phyloP scores from a whole-genome alignment of 2,888 invertebrate species.

The Harpalus rufipes region DNA sequence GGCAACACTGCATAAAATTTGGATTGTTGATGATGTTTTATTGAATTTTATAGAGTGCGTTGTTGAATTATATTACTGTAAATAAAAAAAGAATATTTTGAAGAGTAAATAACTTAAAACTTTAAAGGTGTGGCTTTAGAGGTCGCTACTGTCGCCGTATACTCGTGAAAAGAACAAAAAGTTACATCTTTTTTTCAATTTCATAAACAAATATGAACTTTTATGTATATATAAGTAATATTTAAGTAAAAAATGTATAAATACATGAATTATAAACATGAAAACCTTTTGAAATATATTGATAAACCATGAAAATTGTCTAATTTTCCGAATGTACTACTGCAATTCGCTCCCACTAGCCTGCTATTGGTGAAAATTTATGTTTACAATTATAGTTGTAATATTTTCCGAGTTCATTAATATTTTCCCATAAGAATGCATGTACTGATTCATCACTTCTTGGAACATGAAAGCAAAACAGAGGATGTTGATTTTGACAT shows the following conservation, averaged over 20 bases:
- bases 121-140: not conserved
- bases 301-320: not conserved
- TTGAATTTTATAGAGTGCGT: not conserved
- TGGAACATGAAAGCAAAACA: constrained; percentile 4
- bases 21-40: not conserved
- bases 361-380: not conserved
- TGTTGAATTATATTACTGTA: not conserved
- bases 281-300: not conserved
- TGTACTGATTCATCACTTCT: not conserved
- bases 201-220: not conserved
- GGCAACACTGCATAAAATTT: no score
- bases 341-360: not conserved
- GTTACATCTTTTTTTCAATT: not conserved
- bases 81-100: not conserved
- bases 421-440: not conserved
- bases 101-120: not conserved
- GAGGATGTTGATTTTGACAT: constrained; percentile 41
- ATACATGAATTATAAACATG: not conserved
- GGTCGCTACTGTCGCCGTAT: not conserved
- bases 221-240: no score
- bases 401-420: not conserved
- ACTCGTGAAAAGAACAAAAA: not conserved
- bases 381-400: not conserved
- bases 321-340: not conserved
- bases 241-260: no score